Evolutionary conservation across 1,140 invertebrate genomes (phyloP), one percentile per base, ranked within the genome.

Genomic region (Pseudomyrmex pallidus): DNA sequence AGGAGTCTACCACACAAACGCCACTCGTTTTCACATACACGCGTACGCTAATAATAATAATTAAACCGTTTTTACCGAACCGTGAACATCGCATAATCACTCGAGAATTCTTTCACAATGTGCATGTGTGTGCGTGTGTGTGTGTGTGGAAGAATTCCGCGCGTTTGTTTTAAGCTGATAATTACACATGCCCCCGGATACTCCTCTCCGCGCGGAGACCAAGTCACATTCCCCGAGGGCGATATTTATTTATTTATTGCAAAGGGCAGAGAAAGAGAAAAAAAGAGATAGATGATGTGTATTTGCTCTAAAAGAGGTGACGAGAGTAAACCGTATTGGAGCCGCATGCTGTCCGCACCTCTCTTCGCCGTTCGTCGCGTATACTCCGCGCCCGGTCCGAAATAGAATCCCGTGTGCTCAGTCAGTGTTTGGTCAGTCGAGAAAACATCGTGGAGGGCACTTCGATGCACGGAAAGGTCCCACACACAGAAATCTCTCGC

Each of bases 371-470:
- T 82, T 74, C 25, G 78, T 82, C 59, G 78, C 61, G 66, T 22
- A 70, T 52, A 61, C 72, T 54, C 66, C 59, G 50, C 64, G 35
- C 82, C 56, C 44, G 56, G 66, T 85, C 62, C 73, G n/a, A 78
- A 68, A 78, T 78, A 67, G 73, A 83, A 78, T 35, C 80, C 35
- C 87, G 66, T 57, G 35, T 68, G 59, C 35, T 56, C 77, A 50
- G 54, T 67, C 73, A 22, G 74, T 88, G 84, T 89, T 89, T 88
- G 87, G 78, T 73, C 70, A 86, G 87, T 56, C 78, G 73, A 89
- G 87, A 84, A 86, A 89, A 89, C 87, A 88, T 76, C 74, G 87
- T 86, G 74, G 87, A 88, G 87, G 84, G 84, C 68, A 86, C 87
- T 35, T 88, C 78, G 84, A 85, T 85, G 86, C 63, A 66, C 54